These are phyloP conservation scores for Poeciliopsis occidentalis DNA, from an alignment of 2,113 vertebrate species.

Conservation along the genomic window DNA sequence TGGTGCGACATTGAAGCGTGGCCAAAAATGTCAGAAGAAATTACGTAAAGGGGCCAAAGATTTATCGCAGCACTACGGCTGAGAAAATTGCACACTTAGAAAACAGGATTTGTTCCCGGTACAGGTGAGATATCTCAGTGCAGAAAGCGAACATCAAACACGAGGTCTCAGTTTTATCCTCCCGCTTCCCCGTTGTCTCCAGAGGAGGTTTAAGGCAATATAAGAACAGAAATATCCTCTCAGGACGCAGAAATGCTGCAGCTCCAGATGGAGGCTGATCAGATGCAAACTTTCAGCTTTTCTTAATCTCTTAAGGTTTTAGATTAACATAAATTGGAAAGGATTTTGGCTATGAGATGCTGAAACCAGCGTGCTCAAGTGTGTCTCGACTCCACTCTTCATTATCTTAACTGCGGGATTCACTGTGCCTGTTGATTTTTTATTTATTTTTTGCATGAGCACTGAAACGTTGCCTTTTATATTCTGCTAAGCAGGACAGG, in stretches of 20 bases:
- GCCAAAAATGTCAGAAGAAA: too few relatives aligned
- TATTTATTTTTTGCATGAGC: background rate
- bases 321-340: background rate
- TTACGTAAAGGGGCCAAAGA: too few relatives aligned
- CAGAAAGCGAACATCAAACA: too few relatives aligned
- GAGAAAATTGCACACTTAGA: too few relatives aligned
- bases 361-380: background rate
- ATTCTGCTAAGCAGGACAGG: background rate
- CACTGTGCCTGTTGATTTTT: background rate
- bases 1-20: too few relatives aligned
- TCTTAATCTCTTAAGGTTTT: background rate
- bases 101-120: too few relatives aligned
- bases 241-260: slow-evolving; percentile 8
- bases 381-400: background rate
- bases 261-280: background rate
- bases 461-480: background rate
- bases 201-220: background rate
- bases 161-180: too few relatives aligned
- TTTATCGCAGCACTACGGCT: too few relatives aligned
- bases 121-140: too few relatives aligned
- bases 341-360: background rate
- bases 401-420: background rate
- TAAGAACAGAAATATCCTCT: background rate
- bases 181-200: too few relatives aligned
- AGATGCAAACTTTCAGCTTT: slow-evolving; percentile 6